Conservation (phyloP, 2,113 vertebrate species). For the Syngnathus floridae region DNA sequence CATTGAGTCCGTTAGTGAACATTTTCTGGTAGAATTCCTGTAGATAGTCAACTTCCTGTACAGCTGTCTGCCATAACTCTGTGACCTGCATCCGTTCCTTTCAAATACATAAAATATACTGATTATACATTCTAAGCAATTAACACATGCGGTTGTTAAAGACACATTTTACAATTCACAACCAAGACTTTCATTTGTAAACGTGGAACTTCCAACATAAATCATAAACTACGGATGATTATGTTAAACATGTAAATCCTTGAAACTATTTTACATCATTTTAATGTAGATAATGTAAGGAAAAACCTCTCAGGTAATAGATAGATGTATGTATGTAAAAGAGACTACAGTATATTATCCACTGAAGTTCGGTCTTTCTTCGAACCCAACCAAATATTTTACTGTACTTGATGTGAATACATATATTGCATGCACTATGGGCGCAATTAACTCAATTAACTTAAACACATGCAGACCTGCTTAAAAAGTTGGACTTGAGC, state of each 20-base stretch:
- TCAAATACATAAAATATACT: slow-evolving; percentile 11
- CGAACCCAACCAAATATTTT: background rate
- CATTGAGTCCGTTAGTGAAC: slow-evolving; percentile 71
- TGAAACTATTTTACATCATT: background rate
- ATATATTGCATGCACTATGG: background rate
- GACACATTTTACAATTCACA: background rate
- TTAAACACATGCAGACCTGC: slow-evolving; percentile 63
- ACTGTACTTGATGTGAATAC: background rate
- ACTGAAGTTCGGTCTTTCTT: background rate
- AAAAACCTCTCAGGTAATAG: no score
- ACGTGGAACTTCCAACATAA: background rate
- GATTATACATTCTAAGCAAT: background rate
- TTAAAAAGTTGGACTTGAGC: slow-evolving; percentile 78
- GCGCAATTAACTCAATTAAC: background rate
- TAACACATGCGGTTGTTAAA: background rate
- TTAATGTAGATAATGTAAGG: background rate
- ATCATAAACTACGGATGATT: background rate
- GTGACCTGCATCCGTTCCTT: slow-evolving; percentile 80
- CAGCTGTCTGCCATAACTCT: slow-evolving; percentile 78
- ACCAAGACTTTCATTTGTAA: background rate
- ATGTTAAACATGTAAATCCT: background rate
- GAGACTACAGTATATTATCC: background rate
- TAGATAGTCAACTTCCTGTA: slow-evolving; percentile 75
- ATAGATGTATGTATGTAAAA: background rate
- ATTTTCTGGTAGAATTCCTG: slow-evolving; percentile 76